A percentile compares a stretch with the other conserved stretches of the same genome.
Conservation (phyloP, 2,888 invertebrate genomes). For the Apodemia hepburni region DNA sequence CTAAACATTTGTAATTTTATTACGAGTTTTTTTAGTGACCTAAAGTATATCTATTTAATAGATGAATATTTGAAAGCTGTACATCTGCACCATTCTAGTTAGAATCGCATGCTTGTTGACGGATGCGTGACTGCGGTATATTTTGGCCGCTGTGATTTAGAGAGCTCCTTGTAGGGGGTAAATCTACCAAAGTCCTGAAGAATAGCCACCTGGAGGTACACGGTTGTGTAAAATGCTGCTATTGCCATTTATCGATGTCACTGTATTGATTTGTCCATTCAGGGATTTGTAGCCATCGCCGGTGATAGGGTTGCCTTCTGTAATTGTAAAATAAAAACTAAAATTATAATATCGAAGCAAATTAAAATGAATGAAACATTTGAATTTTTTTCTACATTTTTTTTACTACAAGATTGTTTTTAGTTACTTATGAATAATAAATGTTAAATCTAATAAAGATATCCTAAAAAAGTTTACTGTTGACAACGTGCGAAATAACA, state of each 20-base stretch:
- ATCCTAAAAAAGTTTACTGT: too few species aligned
- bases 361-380: not conserved
- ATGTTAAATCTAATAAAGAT: not conserved
- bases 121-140: constrained; percentile 37
- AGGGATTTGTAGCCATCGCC: constrained; percentile 80
- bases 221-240: constrained; percentile 74
- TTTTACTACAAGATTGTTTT: not conserved
- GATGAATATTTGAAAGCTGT: constrained; percentile 11
- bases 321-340: constrained; percentile 38
- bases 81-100: constrained; percentile 21
- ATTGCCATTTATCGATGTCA: constrained; percentile 66
- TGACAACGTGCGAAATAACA: constrained; percentile 26
- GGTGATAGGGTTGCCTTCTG: constrained; percentile 81
- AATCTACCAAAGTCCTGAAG: constrained; percentile 85
- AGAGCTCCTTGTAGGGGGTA: constrained; percentile 33
- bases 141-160: constrained; percentile 38
- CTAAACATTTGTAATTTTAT: not conserved
- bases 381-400: not conserved
- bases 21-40: not conserved
- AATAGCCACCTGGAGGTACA: constrained; percentile 85
- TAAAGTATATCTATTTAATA: constrained; percentile 14
- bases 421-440: not conserved
- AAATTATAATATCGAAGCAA: not conserved
- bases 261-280: constrained; percentile 79
- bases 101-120: constrained; percentile 28